Evolutionary conservation across 2,888 invertebrate genomes (phyloP).

Genomic region (Boloria euphrosyne): DNA sequence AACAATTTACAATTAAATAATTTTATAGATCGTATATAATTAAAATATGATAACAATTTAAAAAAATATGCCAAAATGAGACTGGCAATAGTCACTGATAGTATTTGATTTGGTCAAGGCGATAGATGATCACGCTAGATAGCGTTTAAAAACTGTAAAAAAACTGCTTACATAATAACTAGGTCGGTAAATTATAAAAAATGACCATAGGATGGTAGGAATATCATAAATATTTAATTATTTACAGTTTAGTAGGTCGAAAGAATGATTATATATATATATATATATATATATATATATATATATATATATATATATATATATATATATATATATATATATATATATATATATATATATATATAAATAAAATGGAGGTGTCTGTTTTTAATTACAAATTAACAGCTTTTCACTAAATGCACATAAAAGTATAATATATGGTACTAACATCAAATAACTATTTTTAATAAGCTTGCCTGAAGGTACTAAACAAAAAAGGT

Average conservation of each 20-base stretch:
- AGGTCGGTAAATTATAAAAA: not conserved
- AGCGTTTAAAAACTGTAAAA: slow-evolving; percentile 35
- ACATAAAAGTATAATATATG: too few species aligned
- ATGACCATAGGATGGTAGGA: not conserved
- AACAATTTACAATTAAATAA: not conserved
- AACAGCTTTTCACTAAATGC: too few species aligned
- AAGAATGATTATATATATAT: too few species aligned
- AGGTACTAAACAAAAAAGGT: too few species aligned
- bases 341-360: too few species aligned
- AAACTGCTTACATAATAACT: not conserved
- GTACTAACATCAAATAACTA: too few species aligned
- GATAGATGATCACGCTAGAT: slow-evolving; percentile 40
- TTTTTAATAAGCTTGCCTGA: too few species aligned
- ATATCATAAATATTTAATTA: not conserved
- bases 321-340: too few species aligned
- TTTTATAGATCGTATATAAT: not conserved
- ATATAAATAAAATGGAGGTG: too few species aligned
- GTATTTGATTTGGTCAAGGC: slow-evolving; percentile 37
- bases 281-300: too few species aligned
- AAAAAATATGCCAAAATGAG: not conserved
- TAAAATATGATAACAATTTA: not conserved
- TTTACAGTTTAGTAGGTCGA: not conserved
- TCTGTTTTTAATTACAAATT: too few species aligned
- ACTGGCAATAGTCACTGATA: slow-evolving; percentile 12
- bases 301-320: too few species aligned